Conservation (phyloP, 2,888 invertebrate genomes). For the Erebia epiphron region DNA sequence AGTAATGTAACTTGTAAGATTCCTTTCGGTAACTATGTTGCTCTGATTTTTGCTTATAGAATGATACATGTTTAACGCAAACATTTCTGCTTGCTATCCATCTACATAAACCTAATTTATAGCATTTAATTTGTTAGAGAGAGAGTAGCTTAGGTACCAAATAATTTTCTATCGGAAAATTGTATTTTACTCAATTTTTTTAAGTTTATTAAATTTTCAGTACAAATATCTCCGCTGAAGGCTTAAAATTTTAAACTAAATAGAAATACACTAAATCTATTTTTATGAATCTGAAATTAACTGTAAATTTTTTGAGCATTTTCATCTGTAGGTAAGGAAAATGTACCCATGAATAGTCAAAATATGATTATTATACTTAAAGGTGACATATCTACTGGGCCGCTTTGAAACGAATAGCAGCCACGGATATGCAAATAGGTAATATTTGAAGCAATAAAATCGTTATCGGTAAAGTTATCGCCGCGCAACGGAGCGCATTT, state of each 20-base stretch:
- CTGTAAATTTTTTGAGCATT: neutral
- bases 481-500: constrained; percentile 78
- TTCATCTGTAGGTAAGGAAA: neutral
- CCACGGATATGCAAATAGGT: constrained; percentile 71
- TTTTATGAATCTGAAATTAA: neutral
- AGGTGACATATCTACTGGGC: constrained; percentile 5
- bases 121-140: too few relatives aligned
- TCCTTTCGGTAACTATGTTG: too few relatives aligned
- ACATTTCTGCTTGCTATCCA: neutral
- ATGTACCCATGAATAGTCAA: too few relatives aligned
- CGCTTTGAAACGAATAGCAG: constrained; percentile 52
- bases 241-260: too few relatives aligned
- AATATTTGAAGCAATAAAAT: constrained; percentile 79
- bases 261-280: too few relatives aligned
- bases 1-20: neutral
- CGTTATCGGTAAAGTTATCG: constrained; percentile 76
- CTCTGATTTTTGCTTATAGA: neutral
- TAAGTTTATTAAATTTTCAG: too few relatives aligned
- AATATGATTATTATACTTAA: neutral
- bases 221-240: too few relatives aligned
- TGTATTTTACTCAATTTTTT: too few relatives aligned
- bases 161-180: too few relatives aligned
- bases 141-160: too few relatives aligned
- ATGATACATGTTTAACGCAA: neutral
- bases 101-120: neutral